phyloP scores from a whole-genome alignment of 2,113 vertebrate species.

The Excalfactoria chinensis region DNA sequence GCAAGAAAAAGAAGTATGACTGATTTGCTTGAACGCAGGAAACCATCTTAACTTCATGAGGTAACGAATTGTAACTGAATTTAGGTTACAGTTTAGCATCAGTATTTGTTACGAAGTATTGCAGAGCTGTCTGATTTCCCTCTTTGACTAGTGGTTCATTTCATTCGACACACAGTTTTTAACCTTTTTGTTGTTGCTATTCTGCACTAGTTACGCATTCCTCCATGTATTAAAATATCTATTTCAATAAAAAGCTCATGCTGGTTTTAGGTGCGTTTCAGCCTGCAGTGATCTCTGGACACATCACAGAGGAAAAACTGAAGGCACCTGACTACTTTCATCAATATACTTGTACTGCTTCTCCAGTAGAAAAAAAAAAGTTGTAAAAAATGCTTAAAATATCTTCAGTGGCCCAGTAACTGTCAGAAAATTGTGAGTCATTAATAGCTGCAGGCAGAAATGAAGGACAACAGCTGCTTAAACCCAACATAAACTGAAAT shows the following conservation, averaged over 20 bases:
- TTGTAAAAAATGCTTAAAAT: slow-evolving; percentile 53
- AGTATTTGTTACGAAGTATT: neutral
- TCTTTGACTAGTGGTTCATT: neutral
- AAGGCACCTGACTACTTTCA: slow-evolving; percentile 24
- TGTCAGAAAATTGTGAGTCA: slow-evolving; percentile 62
- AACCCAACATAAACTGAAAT: neutral
- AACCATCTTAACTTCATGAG: neutral
- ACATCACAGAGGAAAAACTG: neutral
- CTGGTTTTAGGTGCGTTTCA: neutral
- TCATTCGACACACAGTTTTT: neutral
- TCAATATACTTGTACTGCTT: slow-evolving; percentile 46
- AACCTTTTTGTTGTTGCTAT: neutral
- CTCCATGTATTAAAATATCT: neutral
- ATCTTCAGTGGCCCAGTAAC: slow-evolving; percentile 48
- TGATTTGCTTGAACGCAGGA: neutral
- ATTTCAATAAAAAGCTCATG: neutral
- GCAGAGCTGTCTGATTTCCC: neutral
- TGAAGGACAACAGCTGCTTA: slow-evolving; percentile 42
- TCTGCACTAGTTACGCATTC: neutral
- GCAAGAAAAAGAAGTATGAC: neutral
- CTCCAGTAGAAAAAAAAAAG: slow-evolving; percentile 28
- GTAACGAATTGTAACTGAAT: neutral
- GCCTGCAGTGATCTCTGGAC: neutral
- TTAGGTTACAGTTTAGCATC: neutral
- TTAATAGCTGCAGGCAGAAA: slow-evolving; percentile 43